These are phyloP conservation scores for Nerophis ophidion DNA, from an alignment of 2,113 vertebrate genomes.

Conservation along the genomic window DNA sequence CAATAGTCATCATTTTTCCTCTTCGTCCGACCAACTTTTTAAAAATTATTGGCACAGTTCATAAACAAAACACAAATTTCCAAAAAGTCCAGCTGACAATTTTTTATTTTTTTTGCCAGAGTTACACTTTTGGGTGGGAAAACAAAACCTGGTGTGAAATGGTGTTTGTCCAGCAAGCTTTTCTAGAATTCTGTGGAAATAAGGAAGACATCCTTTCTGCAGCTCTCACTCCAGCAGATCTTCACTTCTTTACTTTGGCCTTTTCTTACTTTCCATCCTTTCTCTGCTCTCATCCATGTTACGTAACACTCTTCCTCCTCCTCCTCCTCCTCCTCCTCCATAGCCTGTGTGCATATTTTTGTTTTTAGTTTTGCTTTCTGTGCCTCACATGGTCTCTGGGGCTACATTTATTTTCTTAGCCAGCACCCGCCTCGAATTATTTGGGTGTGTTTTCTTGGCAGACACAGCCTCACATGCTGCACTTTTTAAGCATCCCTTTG, in stretches of 20 bases:
- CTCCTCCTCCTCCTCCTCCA: conserved; percentile 14
- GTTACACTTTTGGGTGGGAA: too few relatives aligned
- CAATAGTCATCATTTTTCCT: too few relatives aligned
- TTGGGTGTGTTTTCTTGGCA: conserved; percentile 11
- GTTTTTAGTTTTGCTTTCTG: conserved; percentile 25
- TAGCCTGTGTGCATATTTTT: conserved; percentile 11
- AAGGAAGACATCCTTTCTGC: background rate
- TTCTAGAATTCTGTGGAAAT: background rate
- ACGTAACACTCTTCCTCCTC: conserved; percentile 40
- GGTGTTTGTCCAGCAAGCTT: too few relatives aligned
- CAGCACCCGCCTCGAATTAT: conserved; percentile 7
- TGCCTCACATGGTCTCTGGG: conserved; percentile 30
- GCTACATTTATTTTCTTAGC: conserved; percentile 21
- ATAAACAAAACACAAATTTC: too few relatives aligned
- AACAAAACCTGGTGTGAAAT: too few relatives aligned
- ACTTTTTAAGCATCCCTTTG: conserved; percentile 22
- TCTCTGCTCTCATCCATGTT: conserved; percentile 23
- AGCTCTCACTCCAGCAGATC: background rate
- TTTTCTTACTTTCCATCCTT: conserved; percentile 17
- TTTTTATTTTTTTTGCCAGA: too few relatives aligned
- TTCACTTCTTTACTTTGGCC: conserved; percentile 11
- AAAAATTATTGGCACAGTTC: too few relatives aligned
- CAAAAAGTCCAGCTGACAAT: too few relatives aligned
- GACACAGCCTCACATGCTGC: background rate
- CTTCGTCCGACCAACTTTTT: too few relatives aligned